Conservation (phyloP, 2,113 vertebrate genomes). For the Camelus dromedarius region DNA sequence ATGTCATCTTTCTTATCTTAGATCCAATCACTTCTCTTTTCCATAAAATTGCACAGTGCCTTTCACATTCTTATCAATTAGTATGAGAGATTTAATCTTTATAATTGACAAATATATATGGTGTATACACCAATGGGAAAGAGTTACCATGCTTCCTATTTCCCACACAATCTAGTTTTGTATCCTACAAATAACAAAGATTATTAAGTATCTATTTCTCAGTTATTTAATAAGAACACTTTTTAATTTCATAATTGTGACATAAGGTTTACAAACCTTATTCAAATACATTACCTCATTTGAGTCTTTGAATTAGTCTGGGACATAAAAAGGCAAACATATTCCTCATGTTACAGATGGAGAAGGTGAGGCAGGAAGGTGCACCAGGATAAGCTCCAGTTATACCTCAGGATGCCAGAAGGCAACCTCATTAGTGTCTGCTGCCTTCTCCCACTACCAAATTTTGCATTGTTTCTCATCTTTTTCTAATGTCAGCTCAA, state of each 20-base stretch:
- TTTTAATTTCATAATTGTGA: background rate
- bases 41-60: background rate
- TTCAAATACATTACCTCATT: background rate
- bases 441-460: background rate
- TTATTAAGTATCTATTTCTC: background rate
- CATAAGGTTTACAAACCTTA: background rate
- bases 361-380: background rate
- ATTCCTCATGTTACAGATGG: background rate
- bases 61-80: constrained; percentile 41
- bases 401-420: background rate
- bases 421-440: background rate
- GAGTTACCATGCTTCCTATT: background rate
- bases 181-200: background rate
- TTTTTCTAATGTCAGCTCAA: background rate
- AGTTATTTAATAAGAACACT: background rate
- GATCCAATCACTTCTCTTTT: background rate
- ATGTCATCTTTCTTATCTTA: background rate
- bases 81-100: background rate
- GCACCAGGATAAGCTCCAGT: background rate
- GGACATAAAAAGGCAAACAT: background rate
- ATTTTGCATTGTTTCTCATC: background rate
- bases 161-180: background rate
- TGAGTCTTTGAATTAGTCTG: background rate
- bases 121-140: background rate
- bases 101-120: background rate